Percentiles rank a stretch among this genome's conserved stretches.
Evolutionary conservation across 2,113 vertebrate species (phyloP).

Genomic region (Perca fluviatilis): DNA sequence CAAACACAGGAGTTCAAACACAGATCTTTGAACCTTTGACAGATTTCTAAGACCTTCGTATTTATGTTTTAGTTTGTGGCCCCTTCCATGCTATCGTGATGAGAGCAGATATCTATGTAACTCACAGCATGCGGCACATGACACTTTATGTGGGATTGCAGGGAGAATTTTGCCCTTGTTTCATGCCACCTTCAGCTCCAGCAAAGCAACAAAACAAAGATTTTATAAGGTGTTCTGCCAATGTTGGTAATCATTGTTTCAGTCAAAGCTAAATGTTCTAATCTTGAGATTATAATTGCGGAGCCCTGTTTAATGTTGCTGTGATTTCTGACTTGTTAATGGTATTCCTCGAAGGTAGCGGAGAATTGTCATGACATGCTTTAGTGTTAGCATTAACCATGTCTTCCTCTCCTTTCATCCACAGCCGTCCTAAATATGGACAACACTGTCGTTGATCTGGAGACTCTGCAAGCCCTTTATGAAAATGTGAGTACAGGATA

Average conservation of each 20-base stretch:
- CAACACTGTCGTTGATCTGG: constrained; percentile 95
- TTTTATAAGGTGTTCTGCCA: constrained; percentile 9
- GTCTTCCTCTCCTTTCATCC: constrained; percentile 54
- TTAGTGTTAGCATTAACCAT: constrained; percentile 54
- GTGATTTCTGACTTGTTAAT: constrained; percentile 65
- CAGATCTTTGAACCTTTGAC: constrained; percentile 78
- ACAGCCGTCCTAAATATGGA: constrained; percentile 97
- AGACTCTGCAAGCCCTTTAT: constrained; percentile 97
- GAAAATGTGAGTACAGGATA: constrained; percentile 93
- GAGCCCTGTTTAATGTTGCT: constrained; percentile 29
- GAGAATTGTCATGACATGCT: constrained; percentile 44
- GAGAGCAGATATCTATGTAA: constrained; percentile 68
- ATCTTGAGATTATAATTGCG: constrained; percentile 18
- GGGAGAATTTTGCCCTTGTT: constrained; percentile 32
- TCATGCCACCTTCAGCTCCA: constrained; percentile 22
- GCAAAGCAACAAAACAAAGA: background rate
- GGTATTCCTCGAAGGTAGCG: constrained; percentile 29
- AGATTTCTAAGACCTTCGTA: constrained; percentile 73
- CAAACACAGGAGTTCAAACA: constrained; percentile 83
- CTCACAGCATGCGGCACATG: background rate
- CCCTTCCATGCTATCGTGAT: constrained; percentile 49
- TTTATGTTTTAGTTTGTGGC: constrained; percentile 71
- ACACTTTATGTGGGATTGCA: constrained; percentile 1
- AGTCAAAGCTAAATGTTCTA: constrained; percentile 16
- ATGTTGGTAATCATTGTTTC: constrained; percentile 26